Base-by-base conservation (phyloP, 2,888 invertebrate species). In the Andrena trimmerana region DNA sequence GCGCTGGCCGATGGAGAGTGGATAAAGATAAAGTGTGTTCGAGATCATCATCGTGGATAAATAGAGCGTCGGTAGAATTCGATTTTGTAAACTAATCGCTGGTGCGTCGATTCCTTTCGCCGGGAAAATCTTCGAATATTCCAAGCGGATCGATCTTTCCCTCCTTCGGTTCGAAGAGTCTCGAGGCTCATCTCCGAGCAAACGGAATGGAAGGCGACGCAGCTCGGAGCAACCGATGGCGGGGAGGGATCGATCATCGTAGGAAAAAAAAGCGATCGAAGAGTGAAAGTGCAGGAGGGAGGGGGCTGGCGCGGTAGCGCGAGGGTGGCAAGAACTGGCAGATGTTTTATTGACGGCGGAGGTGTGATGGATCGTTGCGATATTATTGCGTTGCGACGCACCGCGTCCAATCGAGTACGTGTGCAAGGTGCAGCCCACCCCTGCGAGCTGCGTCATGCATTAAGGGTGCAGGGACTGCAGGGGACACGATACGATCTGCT, bases 281-380 rank as follows among this genome's bases (percentile, higher is more conserved):
- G 54, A 72, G 80, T 62, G 66, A 81, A 80, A 81, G 80, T 72
- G 33, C 60, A 8, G 48, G 59, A 20, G 70, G 16, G 63, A 65
- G 63, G 59, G 76, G 69, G 48, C 48, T 54, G 60, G 36, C 54
- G 52, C 20, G 63, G 60, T 7, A 60, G 52, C 20, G 62, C 60
- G 81, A 78, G 81, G 81, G 84, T 70, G 78, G 66, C 78, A 82
- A 74, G 76, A 80, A 72, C 66, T 78, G 84, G 86, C 91, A 91
- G 91, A 91, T 91, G 90, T 90, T 90, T 89, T 89, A 91, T 91
- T 86, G 91, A 87, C 91, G 88, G 81, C 72, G 84, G 76, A 85
- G 85, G 86, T 87, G 90, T 90, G 90, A 90, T 90, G 88, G 88
- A 88, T 88, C 88, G 88, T 88, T 82, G 86, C 86, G 85, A 88